Evolutionary conservation across 2,888 invertebrate genomes (phyloP), one percentile per base, ranked within the genome.

Genomic region (Sclerodermus sp.): DNA sequence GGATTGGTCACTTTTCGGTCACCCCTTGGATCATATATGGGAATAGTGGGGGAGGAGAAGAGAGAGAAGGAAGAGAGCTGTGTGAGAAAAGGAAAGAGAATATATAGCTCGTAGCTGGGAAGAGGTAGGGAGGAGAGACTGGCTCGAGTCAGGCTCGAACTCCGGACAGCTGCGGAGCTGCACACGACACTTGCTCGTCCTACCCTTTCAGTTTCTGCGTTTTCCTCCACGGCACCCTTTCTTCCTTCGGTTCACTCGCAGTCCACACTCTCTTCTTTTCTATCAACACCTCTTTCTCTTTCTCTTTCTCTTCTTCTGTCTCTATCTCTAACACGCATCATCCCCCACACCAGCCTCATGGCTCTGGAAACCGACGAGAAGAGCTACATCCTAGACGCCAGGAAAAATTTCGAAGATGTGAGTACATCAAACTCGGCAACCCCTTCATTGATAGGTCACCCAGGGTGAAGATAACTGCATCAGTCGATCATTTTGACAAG

Each of bases 351-450:
- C 12, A 34, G 3, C 3, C 23, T 23, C 23, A 5, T 3, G 8
- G 34, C 13, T 34, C 4, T 13, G 34, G 34, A 34, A 38, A 30
- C 31, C 10, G 30, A 73, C 57, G 77, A 77, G 60, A 77, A 76
- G 54, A 77, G 76, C 55, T 76, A 77, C 56, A 77, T 77, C 49
- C 61, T 77, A 55, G 76, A 77, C 48, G 63, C 69, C n/a, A 62
- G 63, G 55, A 74, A 66, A 59, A 73, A 60, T 56, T 70, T 68
- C 58, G 75, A 73, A 47, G 74, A 74, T 49, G 75, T 75, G 57
- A 75, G 75, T 74, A 53, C 23, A n/a, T n/a, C n/a, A 40, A 39
- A 8, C 23, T 23, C 23, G 8, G 8, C 3, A 8, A 5, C 8
- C 23, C 23, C 8, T 23, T 23, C 23, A 23, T 23, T 23, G 4